phyloP scores from a whole-genome alignment of 1,140 invertebrate species.

The Dinothrombium tinctorium region DNA sequence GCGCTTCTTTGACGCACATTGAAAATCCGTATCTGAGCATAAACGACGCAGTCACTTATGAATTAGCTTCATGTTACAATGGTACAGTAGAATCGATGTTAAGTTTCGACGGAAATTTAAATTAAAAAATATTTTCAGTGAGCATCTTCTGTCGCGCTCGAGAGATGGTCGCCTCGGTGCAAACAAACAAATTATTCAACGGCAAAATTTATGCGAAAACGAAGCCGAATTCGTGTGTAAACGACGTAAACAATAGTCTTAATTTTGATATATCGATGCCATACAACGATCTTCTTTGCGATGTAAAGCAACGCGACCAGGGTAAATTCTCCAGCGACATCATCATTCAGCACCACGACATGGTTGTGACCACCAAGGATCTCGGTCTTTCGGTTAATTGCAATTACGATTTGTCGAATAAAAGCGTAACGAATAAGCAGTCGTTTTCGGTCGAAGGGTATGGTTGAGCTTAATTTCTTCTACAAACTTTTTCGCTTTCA shows the following conservation, averaged over 20 bases:
- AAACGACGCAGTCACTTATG: slow-evolving; percentile 55
- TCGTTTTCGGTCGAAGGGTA: background rate
- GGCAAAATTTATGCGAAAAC: slow-evolving; percentile 81
- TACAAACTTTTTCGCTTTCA: background rate
- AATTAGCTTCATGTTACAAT: slow-evolving; percentile 78
- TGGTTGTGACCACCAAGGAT: slow-evolving; percentile 78
- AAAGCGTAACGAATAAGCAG: slow-evolving; percentile 50
- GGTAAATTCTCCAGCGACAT: slow-evolving; percentile 58
- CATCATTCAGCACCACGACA: slow-evolving; percentile 79
- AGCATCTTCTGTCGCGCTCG: slow-evolving; percentile 36
- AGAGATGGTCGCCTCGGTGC: slow-evolving; percentile 70
- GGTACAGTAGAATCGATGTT: no score
- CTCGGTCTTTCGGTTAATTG: slow-evolving; percentile 70
- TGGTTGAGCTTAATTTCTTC: background rate
- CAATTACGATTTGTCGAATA: slow-evolving; percentile 76
- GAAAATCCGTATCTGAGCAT: slow-evolving; percentile 69
- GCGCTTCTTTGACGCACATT: slow-evolving; percentile 56
- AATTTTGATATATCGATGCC: slow-evolving; percentile 12
- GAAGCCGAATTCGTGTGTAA: slow-evolving; percentile 65
- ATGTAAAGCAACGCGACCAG: slow-evolving; percentile 9
- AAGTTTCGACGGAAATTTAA: no score
- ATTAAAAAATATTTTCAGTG: no score
- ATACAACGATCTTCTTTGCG: slow-evolving; percentile 12
- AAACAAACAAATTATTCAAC: slow-evolving; percentile 70
- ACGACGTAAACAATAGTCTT: slow-evolving; percentile 28